Percentiles rank a stretch among this genome's conserved stretches.
Evolutionary conservation across 2,797 vertebrate species (phyloP).

Genomic region (Hyperoplus lanceolatus): DNA sequence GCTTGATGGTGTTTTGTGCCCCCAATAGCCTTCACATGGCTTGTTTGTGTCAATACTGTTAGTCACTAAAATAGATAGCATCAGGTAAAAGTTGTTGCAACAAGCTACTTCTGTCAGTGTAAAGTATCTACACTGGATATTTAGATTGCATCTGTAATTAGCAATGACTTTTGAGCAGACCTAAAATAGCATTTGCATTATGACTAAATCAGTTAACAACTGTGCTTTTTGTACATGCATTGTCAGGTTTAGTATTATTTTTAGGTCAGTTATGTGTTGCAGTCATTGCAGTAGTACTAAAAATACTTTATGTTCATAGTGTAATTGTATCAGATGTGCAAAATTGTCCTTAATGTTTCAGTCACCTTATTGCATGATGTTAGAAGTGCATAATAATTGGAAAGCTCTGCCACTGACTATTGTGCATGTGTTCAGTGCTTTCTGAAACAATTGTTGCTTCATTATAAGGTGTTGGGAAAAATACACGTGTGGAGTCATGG

Average conservation of each 20-base stretch:
- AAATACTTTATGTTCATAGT: conserved; percentile 4
- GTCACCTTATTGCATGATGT: not conserved
- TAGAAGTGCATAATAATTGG: not conserved
- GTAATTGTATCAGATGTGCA: not conserved
- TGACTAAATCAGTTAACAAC: conserved; percentile 41
- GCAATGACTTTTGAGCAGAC: conserved; percentile 28
- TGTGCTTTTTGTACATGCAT: conserved; percentile 28
- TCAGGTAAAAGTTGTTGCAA: not conserved
- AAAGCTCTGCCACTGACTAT: not conserved
- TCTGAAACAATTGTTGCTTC: conserved; percentile 20
- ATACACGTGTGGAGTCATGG: conserved; percentile 23
- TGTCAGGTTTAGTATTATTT: conserved; percentile 29
- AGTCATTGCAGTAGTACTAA: conserved; percentile 11
- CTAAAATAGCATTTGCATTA: conserved; percentile 23
- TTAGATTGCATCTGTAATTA: conserved; percentile 22
- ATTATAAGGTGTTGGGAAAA: conserved; percentile 27
- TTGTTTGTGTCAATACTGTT: conserved; percentile 18
- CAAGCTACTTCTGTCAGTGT: not conserved
- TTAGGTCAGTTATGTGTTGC: conserved; percentile 31
- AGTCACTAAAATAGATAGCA: not conserved
- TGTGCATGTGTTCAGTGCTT: conserved; percentile 1
- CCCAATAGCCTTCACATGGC: too few relatives aligned
- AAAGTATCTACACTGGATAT: not conserved
- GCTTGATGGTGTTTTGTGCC: too few relatives aligned
- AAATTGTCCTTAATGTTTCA: not conserved